These are phyloP conservation scores for Caenorhabditis afra DNA, from an alignment of 2,888 invertebrate species.

Conservation along the genomic window DNA sequence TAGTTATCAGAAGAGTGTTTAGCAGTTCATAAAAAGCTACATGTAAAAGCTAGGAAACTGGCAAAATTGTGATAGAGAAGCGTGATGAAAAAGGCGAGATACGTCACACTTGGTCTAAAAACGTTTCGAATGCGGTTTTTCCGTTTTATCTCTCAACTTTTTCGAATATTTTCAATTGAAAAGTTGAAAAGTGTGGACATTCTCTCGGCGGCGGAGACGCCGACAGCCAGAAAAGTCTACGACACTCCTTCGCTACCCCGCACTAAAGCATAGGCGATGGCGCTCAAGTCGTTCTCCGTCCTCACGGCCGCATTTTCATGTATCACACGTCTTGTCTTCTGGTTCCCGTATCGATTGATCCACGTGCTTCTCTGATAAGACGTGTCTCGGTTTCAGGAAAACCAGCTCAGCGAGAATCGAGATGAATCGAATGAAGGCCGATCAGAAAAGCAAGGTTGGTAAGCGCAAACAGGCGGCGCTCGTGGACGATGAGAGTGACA, in stretches of 20 bases:
- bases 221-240: not conserved
- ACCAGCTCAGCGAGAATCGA: not conserved
- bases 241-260: conserved; percentile 21
- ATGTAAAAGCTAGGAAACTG: too few relatives aligned
- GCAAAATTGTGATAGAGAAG: too few relatives aligned
- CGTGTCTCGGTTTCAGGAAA: not conserved
- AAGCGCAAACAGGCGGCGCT: conserved; percentile 16
- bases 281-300: not conserved
- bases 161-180: not conserved
- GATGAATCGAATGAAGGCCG: conserved; percentile 56
- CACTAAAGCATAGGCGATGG: not conserved
- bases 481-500: conserved; percentile 19
- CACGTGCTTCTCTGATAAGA: not conserved
- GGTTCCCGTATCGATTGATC: not conserved
- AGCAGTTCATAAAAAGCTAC: too few relatives aligned
- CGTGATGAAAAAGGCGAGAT: too few relatives aligned
- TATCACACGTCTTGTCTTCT: not conserved
- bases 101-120: too few relatives aligned
- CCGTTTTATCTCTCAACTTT: not conserved
- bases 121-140: not conserved
- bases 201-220: conserved; percentile 6
- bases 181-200: not conserved
- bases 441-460: conserved; percentile 55
- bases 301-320: not conserved
- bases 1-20: too few relatives aligned